Percentiles rank a stretch among this genome's conserved stretches.
Evolutionary conservation across 35 echinoderm and acorn worm species (phyloP).

Genomic region (Stichopus chloronotus): DNA sequence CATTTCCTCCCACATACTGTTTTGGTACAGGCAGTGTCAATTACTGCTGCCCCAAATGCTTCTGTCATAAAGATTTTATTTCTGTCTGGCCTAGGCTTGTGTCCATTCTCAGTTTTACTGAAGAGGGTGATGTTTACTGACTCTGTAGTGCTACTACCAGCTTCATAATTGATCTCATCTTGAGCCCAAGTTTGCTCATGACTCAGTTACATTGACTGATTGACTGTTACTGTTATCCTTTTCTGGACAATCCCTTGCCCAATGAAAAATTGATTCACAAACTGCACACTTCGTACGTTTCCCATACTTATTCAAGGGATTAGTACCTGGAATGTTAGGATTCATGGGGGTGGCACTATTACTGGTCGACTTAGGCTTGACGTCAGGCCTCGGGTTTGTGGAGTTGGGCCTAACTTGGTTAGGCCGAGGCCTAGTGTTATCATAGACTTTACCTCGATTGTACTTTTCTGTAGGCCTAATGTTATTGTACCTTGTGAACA

Average conservation of each 20-base stretch:
- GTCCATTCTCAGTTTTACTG: slow-evolving; percentile 18
- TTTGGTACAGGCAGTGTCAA: slow-evolving; percentile 46
- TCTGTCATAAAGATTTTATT: slow-evolving; percentile 54
- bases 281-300: slow-evolving; percentile 40
- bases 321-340: slow-evolving; percentile 13
- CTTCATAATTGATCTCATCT: slow-evolving; percentile 1
- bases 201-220: slow-evolving; percentile 13
- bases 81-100: neutral
- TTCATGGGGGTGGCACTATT: slow-evolving; percentile 11
- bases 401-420: slow-evolving; percentile 26
- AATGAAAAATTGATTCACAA: slow-evolving; percentile 36
- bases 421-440: slow-evolving; percentile 14
- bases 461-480: no score
- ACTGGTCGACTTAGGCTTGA: neutral
- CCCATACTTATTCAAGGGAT: slow-evolving; percentile 42
- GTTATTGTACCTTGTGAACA: no score
- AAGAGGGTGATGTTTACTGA: slow-evolving; percentile 38
- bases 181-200: neutral
- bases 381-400: neutral
- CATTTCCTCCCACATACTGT: slow-evolving; percentile 25
- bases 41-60: slow-evolving; percentile 33
- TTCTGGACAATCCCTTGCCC: slow-evolving; percentile 36
- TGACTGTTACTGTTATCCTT: neutral
- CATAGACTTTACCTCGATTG: slow-evolving; percentile 26
- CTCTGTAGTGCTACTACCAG: neutral